Base-by-base conservation (phyloP, 2,797 vertebrate species). In the Cephalopachus bancanus region DNA sequence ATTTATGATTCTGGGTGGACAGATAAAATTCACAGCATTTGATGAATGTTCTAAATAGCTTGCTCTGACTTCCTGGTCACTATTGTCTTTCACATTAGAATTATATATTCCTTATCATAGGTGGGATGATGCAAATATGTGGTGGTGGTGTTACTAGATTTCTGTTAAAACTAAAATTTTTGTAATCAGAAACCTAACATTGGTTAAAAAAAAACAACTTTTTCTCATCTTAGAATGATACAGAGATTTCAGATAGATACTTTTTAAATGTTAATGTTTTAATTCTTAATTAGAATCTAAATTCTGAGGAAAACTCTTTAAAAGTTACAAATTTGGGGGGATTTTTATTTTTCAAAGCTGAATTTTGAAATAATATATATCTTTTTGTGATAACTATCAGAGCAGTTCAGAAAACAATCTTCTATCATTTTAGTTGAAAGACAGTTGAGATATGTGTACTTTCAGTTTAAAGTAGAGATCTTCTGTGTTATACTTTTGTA, bases 401-500 rank as follows among this genome's bases (percentile, higher is more conserved):
- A 96, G 22, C 76, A 94, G 11, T 96, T 96, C 37, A 79, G n/a
- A 83, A 94, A 96, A 91, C 17, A 90, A 12, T 93, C 81, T 92
- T 71, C 37, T 71, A 30, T 65, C 20, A 30, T 93, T 94, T 86
- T 95, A 83, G 49, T 95, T 92, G 53, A 93, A 92, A 94, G 33
- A 74, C 7, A 90, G 26, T 95, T 97, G 88, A 83, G 67, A 96
- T 97, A 96, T 59, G 93, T 92, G 30, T 1, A 89, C 33, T 97
- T 55, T 67, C 92, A 71, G 96, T 94, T 96, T 81, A 83, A 74
- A 94, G 72, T 71, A 96, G 96, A 95, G n/a, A 88, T 95, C 93
- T 74, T 87, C 87, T 98, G 65, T 83, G 88, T 97, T 97, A 92
- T 89, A 91, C 83, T 95, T 97, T 93, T 96, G 11, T 98, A 98